Evolutionary conservation across 2,113 vertebrate species (phyloP), one percentile per base, ranked within the genome.

Genomic region (Nyctereutes procyonoides): DNA sequence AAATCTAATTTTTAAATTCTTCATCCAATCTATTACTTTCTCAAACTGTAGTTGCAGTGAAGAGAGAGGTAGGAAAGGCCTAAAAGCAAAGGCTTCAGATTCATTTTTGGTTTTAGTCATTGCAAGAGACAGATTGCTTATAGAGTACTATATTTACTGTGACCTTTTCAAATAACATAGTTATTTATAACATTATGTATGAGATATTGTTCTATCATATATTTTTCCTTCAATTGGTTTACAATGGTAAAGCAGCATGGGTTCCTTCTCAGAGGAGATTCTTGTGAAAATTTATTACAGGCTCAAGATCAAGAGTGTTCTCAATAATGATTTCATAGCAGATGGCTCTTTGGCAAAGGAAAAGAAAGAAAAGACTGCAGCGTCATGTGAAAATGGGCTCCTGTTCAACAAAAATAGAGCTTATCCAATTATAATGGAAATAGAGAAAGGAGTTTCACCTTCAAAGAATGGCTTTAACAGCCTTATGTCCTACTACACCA

Each of bases 1-100:
- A 84, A 94, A 98, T 69, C 19, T 56, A 56, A 95, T 87, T 93
- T 93, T 88, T 83, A 94, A 95, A 80, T 79, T 26, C 26, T 90
- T 95, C 76, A 60, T 71, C 73, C 43, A 71, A 56, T 26, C 53
- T 77, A 93, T 32, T 80, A 76, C 17, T 53, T 93, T 93, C 91
- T 89, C 43, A 82, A 88, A 80, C 73, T 92, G 20, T 83, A 82
- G 22, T 67, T 58, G 63, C 43, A 20, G 30, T 63, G 3, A 88
- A 88, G 51, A 92, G 17, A 93, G 3, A 83, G 13, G 30, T 48
- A 65, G 35, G 3, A 93, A 96, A 94, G 38, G 1, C 5, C 51
- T 76, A 76, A 71, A 82, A 93, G 73, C 32, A 87, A 87, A 96
- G 38, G 5, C 30, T 93, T 63, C 5, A 71, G 15, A 73, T 79